A percentile compares a stretch with the other conserved stretches of the same genome.
phyloP scores from a whole-genome alignment of 2,797 vertebrate genomes.

The Paramormyrops hopkinsi region DNA sequence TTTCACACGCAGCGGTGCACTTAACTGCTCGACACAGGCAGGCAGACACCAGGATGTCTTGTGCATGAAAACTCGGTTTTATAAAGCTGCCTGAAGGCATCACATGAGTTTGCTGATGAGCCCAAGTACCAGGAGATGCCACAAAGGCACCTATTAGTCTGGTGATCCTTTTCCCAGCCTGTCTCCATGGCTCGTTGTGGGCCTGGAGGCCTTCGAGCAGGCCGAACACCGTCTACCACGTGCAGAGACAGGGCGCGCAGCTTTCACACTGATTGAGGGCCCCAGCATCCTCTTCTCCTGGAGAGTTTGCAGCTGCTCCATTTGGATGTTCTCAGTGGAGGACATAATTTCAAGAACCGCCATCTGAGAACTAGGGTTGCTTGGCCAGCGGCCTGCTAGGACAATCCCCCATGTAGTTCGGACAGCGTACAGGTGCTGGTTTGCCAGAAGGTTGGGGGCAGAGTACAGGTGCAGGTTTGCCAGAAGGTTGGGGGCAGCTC shows the following conservation, averaged over 20 bases:
- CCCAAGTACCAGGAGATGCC: conserved; percentile 66
- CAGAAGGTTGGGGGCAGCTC: conserved; percentile 60
- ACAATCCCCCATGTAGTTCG: conserved; percentile 38
- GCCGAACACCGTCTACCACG: not conserved
- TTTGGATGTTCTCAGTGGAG: conserved; percentile 42
- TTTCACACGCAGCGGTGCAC: not conserved
- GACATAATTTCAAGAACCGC: conserved; percentile 44
- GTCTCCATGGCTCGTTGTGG: not conserved
- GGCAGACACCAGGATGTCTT: not conserved
- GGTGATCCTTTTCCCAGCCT: conserved; percentile 65
- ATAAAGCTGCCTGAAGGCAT: conserved; percentile 60
- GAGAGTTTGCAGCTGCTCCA: conserved; percentile 36
- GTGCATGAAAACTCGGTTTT: conserved; percentile 61
- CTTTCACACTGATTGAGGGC: not conserved
- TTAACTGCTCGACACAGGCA: not conserved
- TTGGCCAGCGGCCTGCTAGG: conserved; percentile 13
- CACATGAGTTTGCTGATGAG: conserved; percentile 69
- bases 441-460: conserved; percentile 57
- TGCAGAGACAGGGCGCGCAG: conserved; percentile 24
- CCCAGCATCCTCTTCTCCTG: conserved; percentile 12
- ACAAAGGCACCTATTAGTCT: conserved; percentile 62
- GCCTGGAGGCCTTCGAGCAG: not conserved
- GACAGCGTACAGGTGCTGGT: conserved; percentile 40
- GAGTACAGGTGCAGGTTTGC: conserved; percentile 46
- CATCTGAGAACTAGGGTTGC: conserved; percentile 22